phyloP scores from a whole-genome alignment of 2,888 invertebrate species.

The Euclidia mi region DNA sequence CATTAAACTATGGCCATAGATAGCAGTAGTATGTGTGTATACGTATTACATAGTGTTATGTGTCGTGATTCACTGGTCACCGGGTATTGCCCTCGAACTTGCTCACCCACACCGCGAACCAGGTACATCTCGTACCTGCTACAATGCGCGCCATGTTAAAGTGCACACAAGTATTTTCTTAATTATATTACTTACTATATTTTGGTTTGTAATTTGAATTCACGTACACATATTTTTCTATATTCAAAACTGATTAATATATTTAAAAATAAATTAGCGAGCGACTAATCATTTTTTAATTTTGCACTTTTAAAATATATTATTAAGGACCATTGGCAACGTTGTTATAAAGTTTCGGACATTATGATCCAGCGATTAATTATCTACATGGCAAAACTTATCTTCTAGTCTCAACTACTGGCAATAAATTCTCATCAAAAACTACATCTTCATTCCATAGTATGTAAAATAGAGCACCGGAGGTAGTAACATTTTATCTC shows the following conservation, averaged over 20 bases:
- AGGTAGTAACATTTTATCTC: slow-evolving; percentile 11
- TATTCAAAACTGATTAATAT: too few relatives aligned
- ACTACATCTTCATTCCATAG: background rate
- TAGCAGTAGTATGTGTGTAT: slow-evolving; percentile 13
- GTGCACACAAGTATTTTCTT: slow-evolving; percentile 7
- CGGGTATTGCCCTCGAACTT: slow-evolving; percentile 65
- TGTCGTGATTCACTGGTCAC: slow-evolving; percentile 39
- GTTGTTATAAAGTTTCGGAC: too few relatives aligned
- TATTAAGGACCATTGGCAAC: too few relatives aligned
- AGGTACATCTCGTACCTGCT: slow-evolving; percentile 54
- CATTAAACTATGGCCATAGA: background rate
- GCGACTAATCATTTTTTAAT: too few relatives aligned
- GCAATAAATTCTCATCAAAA: background rate
- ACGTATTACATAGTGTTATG: slow-evolving; percentile 48
- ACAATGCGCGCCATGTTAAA: slow-evolving; percentile 46
- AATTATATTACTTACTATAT: too few relatives aligned
- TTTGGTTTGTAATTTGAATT: too few relatives aligned
- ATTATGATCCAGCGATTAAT: too few relatives aligned
- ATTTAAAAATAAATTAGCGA: too few relatives aligned
- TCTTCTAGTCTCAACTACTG: too few relatives aligned
- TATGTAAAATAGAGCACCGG: slow-evolving; percentile 8
- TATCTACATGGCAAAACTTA: too few relatives aligned
- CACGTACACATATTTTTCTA: too few relatives aligned
- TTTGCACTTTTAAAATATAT: too few relatives aligned
- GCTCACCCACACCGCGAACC: slow-evolving; percentile 53